Base-by-base conservation (phyloP, 2,113 vertebrate species). In the Trochalopteron elliotii region DNA sequence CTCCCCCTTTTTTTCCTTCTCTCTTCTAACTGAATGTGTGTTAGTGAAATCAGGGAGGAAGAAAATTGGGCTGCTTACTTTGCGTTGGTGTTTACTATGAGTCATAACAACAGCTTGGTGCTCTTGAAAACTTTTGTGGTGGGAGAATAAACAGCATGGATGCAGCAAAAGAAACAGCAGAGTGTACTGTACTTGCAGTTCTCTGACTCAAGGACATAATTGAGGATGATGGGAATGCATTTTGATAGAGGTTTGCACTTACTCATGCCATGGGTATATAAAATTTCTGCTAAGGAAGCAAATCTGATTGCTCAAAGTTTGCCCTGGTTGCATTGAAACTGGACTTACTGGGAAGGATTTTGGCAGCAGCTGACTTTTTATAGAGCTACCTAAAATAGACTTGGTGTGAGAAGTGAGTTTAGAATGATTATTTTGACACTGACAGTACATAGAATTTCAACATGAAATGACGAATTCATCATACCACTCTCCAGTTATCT, bases 61-160 rank as follows among this genome's bases (percentile, higher is more conserved):
- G 86, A 92, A 80, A 87, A 87, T 49, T 93, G 93, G 92, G 92
- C 96, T 94, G 95, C 93, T 94, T 87, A 83, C 93, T 96, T 97
- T 93, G 98, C 93, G 92, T 96, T 97, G 87, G 92, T 97, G 95
- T 97, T 97, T 82, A 94, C 93, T 96, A 96, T 98, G 96, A 97
- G 87, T 98, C 96, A 97, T 96, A 97, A 94, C 96, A 98, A 98
- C 95, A 98, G 97, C 95, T 97, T 97, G 94, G 74, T 97, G 82
- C 89, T 97, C 91, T 96, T 90, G 89, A 96, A 97, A 97, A 95
- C 89, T 97, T 96, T 79, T 83, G 83, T 90, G 79, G 93, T 96
- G 85, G 96, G 96, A 96, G 93, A 96, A 95, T 92, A 95, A 95
- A 96, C 96, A 96, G 92, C 92, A 90, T 94, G 92, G 88, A 81